These are phyloP conservation scores for Acanthosepion pharaonis DNA, from an alignment of 2,888 invertebrate species.

Conservation along the genomic window DNA sequence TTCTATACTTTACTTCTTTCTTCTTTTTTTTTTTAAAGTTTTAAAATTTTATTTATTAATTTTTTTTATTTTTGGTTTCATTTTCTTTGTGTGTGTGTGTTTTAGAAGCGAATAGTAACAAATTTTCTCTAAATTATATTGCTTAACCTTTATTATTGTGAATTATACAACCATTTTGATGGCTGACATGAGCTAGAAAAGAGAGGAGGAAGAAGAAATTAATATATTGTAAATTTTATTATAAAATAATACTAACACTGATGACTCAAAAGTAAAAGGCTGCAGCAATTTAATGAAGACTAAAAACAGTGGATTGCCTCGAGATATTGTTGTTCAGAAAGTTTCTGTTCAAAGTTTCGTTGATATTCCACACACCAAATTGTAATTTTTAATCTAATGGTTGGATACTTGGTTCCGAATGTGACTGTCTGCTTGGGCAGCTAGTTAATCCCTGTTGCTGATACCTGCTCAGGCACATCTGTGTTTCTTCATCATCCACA, in stretches of 20 bases:
- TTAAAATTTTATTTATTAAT: too few relatives aligned
- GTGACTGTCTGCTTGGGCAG: too few relatives aligned
- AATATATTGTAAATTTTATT: background rate
- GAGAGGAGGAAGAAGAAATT: background rate
- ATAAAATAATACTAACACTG: background rate
- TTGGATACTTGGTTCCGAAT: too few relatives aligned
- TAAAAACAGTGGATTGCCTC: background rate
- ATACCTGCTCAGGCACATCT: too few relatives aligned
- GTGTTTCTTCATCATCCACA: too few relatives aligned
- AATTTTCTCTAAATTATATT: background rate
- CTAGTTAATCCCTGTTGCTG: too few relatives aligned
- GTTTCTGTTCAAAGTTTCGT: background rate
- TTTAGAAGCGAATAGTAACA: background rate
- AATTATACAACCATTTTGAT: background rate
- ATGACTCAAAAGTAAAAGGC: background rate
- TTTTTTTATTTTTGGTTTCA: too few relatives aligned
- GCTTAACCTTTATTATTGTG: background rate
- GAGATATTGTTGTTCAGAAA: constrained; percentile 20
- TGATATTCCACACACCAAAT: too few relatives aligned
- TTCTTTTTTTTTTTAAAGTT: too few relatives aligned
- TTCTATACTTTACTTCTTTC: background rate
- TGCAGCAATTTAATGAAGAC: constrained; percentile 15
- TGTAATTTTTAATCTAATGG: too few relatives aligned
- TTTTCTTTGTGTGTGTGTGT: background rate
- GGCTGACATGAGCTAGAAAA: background rate